These are phyloP conservation scores for Cairina moschata DNA, from an alignment of 2,113 vertebrate genomes.

Conservation along the genomic window DNA sequence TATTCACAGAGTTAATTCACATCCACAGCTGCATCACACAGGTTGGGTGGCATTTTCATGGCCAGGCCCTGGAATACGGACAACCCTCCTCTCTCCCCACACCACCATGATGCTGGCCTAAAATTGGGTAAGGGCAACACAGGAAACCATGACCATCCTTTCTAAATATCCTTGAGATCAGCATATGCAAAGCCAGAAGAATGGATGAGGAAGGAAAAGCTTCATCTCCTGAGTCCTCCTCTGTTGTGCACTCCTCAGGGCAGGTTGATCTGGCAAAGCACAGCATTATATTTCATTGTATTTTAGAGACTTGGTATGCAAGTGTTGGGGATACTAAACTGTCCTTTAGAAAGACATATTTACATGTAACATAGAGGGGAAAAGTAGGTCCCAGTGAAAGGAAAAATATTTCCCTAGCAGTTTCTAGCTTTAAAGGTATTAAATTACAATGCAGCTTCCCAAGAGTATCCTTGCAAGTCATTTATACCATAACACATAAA, in stretches of 20 bases:
- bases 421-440: background rate
- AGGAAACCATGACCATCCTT: background rate
- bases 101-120: background rate
- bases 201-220: background rate
- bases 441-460: background rate
- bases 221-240: rapidly evolving
- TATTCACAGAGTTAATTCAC: background rate
- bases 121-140: background rate
- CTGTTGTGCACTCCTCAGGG: background rate
- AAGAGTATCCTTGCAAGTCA: background rate
- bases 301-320: background rate
- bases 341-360: background rate
- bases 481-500: conserved; percentile 1
- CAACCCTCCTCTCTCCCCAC: background rate
- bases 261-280: background rate
- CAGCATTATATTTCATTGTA: background rate
- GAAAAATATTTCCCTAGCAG: background rate
- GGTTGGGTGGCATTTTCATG: background rate
- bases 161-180: background rate
- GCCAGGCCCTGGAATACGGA: background rate
- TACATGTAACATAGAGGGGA: background rate
- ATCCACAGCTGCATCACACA: background rate
- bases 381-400: background rate
- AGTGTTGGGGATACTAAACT: background rate
- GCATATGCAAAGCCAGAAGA: background rate